Percentiles rank a stretch among this genome's conserved stretches.
These are phyloP conservation scores for Anthoscopus minutus DNA, from an alignment of 2,113 vertebrate species.

Conservation along the genomic window DNA sequence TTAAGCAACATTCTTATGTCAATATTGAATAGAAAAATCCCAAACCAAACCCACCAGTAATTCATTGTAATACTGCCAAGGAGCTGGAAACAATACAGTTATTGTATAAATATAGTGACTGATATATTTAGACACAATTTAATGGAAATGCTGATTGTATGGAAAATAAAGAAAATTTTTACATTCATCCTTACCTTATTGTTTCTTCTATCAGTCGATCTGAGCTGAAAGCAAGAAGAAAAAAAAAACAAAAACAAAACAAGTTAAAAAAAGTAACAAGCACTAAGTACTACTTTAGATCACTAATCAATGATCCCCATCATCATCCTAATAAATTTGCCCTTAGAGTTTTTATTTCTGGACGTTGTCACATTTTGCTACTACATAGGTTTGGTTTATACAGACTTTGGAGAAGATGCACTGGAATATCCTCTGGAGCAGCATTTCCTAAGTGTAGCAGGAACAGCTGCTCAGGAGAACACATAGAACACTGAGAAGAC, in stretches of 20 bases:
- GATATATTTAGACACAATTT: not conserved
- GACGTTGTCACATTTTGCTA: not conserved
- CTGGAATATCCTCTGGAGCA: not conserved
- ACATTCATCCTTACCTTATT: conserved; percentile 86
- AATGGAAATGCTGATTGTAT: not conserved
- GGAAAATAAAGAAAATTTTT: not conserved
- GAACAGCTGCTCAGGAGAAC: not conserved
- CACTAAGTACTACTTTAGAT: not conserved
- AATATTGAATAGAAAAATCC: not conserved
- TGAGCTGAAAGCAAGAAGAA: conserved; percentile 77
- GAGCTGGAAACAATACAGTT: not conserved
- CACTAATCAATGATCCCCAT: not conserved
- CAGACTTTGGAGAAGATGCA: not conserved
- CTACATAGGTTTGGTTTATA: not conserved
- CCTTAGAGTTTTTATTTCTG: not conserved
- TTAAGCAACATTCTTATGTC: not conserved
- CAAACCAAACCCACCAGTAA: not conserved
- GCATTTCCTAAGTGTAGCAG: not conserved
- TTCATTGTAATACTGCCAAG: not conserved
- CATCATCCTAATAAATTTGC: not conserved
- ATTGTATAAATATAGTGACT: not conserved
- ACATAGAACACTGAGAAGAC: not conserved
- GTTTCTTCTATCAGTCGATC: conserved; percentile 98
- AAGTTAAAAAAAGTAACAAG: not conserved
- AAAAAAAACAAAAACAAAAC: not conserved